Base-by-base conservation (phyloP, 2,113 vertebrate species). In the Siniperca knerii region DNA sequence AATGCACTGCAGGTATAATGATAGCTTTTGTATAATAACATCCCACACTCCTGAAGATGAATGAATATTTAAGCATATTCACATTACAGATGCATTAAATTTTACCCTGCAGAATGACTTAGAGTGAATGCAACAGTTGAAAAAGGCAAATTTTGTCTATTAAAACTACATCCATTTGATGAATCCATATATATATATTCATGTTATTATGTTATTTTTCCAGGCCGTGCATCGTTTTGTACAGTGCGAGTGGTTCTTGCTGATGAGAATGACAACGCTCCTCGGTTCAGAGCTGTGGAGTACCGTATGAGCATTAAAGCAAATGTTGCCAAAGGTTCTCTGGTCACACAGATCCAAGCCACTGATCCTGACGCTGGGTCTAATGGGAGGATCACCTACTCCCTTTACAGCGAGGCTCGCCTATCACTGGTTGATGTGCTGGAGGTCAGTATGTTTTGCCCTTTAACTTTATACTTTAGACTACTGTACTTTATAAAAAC, bases 201-300 rank as follows among this genome's bases (percentile, higher is more conserved):
- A 44, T 40, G 15, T 71, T 58, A 2, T 60, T 54, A 2, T 60
- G 2, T 69, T 79, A 11, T 46, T 65, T 60, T 76, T 75, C n/a
- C 88, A 95, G 94, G 94, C 25, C 97, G 98, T 82, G 97, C 96
- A 0, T 96, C 97, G 0, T 99, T 99, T 92, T 99, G 98, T 82
- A 97, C 97, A 0, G 97, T 99, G 57, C 96, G 97, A 76, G 97
- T 99, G 73, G 97, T 99, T 58, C 95, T 99, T 33, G 95, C 95
- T 55, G 98, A 99, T 88, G 97, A 98, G 89, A 99, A 99, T 82
- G 98, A 99, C 95, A 99, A 99, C 0, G 95, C 97, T 50, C 98
- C 98, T 1, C 95, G 95, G 44, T 99, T 99, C 93, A 90, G 97
- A 92, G 96, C 96, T 0, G 94, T 96, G 0, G 98, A 99, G 87